A percentile compares a stretch with the other conserved stretches of the same genome.
phyloP scores from a whole-genome alignment of 2,888 invertebrate species.

The Endomychus coccineus region DNA sequence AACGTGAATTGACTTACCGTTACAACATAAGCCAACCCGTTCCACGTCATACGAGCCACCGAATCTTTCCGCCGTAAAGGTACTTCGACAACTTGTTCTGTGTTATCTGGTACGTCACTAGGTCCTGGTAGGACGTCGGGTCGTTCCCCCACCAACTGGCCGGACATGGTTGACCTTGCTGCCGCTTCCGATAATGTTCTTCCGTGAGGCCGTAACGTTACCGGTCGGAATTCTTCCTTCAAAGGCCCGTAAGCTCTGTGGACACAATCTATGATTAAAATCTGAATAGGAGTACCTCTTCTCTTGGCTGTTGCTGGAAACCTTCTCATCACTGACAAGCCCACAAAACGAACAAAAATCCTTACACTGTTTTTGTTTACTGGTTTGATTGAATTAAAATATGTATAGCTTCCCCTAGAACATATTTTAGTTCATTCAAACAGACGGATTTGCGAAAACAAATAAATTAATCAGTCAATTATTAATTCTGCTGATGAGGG shows the following conservation, averaged over 20 bases:
- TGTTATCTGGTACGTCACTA: slow-evolving; percentile 39
- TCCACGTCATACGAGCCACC: slow-evolving; percentile 73
- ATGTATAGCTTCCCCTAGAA: no score
- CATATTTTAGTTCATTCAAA: no score
- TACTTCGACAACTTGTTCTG: slow-evolving; percentile 32
- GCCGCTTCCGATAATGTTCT: slow-evolving; percentile 27
- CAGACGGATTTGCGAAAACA: no score
- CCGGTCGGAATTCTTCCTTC: slow-evolving; percentile 44
- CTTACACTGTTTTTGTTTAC: no score
- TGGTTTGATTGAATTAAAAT: no score
- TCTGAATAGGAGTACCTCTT: no score
- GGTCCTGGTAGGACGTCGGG: slow-evolving; percentile 45
- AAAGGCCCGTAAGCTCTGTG: slow-evolving; percentile 42
- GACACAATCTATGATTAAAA: no score
- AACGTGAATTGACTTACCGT: slow-evolving; percentile 66
- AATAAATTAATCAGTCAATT: no score
- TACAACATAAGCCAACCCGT: slow-evolving; percentile 70
- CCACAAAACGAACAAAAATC: no score
- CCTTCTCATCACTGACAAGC: no score
- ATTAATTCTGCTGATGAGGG: no score
- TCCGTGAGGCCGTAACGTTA: slow-evolving; percentile 14
- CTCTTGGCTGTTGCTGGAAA: no score
- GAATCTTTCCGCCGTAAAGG: slow-evolving; percentile 63
- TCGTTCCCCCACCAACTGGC: slow-evolving; percentile 35
- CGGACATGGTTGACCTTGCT: slow-evolving; percentile 20